These are phyloP conservation scores for Typhlichthys subterraneus DNA, from an alignment of 2,797 vertebrate species.

Conservation along the genomic window DNA sequence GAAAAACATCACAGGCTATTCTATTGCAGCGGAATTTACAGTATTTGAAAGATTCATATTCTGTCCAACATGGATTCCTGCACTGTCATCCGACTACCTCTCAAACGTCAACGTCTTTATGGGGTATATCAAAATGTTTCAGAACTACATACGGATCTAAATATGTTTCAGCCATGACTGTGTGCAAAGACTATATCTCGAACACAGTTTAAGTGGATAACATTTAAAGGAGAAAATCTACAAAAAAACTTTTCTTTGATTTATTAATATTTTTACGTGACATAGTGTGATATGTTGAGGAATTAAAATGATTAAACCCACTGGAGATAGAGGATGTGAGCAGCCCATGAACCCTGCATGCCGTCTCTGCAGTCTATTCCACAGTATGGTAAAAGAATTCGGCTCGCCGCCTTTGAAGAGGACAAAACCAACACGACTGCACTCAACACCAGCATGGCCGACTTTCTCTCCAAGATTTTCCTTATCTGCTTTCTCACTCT, in stretches of 20 bases:
- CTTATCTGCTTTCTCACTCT: conserved; percentile 72
- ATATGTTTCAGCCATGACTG: not conserved
- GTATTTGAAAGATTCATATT: not conserved
- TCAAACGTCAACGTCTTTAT: too few species aligned
- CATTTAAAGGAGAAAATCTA: not conserved
- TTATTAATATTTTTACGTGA: not conserved
- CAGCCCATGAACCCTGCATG: conserved; percentile 64
- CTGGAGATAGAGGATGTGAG: conserved; percentile 65
- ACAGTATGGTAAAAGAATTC: conserved; percentile 85
- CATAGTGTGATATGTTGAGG: conserved; percentile 1
- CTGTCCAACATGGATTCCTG: too few species aligned
- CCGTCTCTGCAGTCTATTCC: conserved; percentile 55
- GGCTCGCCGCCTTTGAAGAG: conserved; percentile 78
- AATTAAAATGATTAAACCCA: conserved; percentile 58
- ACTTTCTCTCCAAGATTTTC: conserved; percentile 42
- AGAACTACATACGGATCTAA: too few species aligned
- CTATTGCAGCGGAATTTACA: conserved; percentile 43
- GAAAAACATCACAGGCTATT: conserved; percentile 60
- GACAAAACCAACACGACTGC: conserved; percentile 83
- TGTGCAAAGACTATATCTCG: not conserved
- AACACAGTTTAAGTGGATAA: conserved; percentile 1
- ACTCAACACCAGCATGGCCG: conserved; percentile 68
- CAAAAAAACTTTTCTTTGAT: not conserved
- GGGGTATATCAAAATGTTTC: too few species aligned
- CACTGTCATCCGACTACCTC: too few species aligned